Evolutionary conservation across 2,797 vertebrate genomes (phyloP).

Genomic region (Gephyroberyx darwinii): DNA sequence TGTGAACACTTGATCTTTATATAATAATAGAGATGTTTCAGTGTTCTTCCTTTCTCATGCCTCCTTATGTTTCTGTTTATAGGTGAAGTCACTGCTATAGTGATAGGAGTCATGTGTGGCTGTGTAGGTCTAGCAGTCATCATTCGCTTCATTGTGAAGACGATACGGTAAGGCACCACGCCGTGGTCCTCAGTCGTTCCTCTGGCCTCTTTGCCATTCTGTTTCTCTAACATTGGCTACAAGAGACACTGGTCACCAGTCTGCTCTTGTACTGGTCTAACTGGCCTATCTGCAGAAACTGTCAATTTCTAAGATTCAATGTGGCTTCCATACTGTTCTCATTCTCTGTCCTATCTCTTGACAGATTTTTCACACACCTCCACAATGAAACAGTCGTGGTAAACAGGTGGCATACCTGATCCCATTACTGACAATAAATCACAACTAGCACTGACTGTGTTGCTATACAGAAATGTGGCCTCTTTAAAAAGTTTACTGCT

Average conservation of each 20-base stretch:
- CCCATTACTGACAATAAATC: constrained; percentile 56
- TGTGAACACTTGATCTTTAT: not conserved
- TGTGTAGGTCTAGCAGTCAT: constrained; percentile 80
- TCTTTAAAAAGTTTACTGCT: constrained; percentile 5
- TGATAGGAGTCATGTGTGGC: constrained; percentile 81
- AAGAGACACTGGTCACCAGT: not conserved
- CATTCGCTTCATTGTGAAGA: constrained; percentile 82
- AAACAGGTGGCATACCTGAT: constrained; percentile 78
- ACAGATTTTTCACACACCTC: constrained; percentile 80
- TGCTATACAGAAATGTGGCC: constrained; percentile 29
- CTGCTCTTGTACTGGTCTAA: constrained; percentile 16
- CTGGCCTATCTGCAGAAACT: not conserved
- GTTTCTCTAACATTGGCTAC: constrained; percentile 6
- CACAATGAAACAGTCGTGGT: constrained; percentile 72
- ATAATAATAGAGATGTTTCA: not conserved
- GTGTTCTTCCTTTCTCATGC: not conserved
- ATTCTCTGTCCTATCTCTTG: constrained; percentile 61
- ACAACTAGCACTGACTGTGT: constrained; percentile 30
- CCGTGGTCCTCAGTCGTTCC: not conserved
- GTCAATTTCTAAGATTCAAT: not conserved
- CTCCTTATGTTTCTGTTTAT: constrained; percentile 6
- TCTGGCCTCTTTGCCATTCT: constrained; percentile 6
- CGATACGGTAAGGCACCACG: constrained; percentile 73
- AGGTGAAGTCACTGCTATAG: constrained; percentile 84
- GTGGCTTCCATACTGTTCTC: constrained; percentile 23